Percentiles rank a stretch among this genome's conserved stretches.
These are phyloP conservation scores for Zootermopsis nevadensis DNA, from an alignment of 2,888 invertebrate species.

Conservation along the genomic window DNA sequence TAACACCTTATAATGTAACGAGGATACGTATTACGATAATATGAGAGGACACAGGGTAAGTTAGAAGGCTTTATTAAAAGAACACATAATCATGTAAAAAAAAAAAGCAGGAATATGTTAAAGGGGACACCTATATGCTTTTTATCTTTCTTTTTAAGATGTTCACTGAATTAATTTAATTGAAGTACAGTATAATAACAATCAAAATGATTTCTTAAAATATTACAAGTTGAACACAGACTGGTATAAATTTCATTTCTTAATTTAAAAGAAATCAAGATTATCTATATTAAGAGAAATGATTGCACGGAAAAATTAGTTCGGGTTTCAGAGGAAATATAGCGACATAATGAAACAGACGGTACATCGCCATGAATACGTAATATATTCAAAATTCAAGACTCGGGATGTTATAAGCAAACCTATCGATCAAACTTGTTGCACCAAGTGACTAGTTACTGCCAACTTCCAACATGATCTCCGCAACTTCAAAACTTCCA, in stretches of 20 bases:
- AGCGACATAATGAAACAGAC: not conserved
- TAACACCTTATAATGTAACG: too few species aligned
- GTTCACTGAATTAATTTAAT: too few species aligned
- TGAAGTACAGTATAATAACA: too few species aligned
- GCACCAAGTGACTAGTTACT: slow-evolving; percentile 34
- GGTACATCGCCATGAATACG: not conserved
- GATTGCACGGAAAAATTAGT: not conserved
- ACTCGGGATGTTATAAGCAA: not conserved
- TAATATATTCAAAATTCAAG: not conserved
- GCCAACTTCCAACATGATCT: not conserved
- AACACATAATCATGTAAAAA: too few species aligned
- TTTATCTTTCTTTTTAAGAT: too few species aligned
- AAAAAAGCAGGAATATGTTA: too few species aligned
- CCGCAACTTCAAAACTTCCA: not conserved
- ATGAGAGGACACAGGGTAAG: too few species aligned
- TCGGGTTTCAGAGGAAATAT: not conserved
- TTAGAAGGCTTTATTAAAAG: too few species aligned
- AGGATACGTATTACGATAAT: too few species aligned
- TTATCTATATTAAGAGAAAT: slow-evolving; percentile 9
- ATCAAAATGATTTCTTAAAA: slow-evolving; percentile 11
- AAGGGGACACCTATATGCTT: too few species aligned
- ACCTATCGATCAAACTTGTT: slow-evolving; percentile 22
- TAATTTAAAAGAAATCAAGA: not conserved
- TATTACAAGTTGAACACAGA: slow-evolving; percentile 23
- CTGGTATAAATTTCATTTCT: slow-evolving; percentile 14